Evolutionary conservation across 2,797 vertebrate species (phyloP), one percentile per base, ranked within the genome.

Genomic region (Coreius guichenoti): DNA sequence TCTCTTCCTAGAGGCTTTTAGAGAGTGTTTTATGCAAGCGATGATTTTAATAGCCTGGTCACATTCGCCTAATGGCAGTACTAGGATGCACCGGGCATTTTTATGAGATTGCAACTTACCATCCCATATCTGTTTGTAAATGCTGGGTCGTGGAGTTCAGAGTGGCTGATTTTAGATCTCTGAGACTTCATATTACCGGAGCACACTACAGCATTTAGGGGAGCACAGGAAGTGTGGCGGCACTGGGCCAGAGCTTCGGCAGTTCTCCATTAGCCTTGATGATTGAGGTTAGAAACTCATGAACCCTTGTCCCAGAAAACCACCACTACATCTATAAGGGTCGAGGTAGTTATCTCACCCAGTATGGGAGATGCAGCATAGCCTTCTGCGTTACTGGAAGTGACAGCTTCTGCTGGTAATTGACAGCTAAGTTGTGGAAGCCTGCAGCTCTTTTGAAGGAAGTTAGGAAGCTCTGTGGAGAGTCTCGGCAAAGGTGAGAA

Each of bases 201-300:
- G 54, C 69, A 74, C 81, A 82, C 21, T n/a, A 33, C 73, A 43
- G 63, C 82, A 78, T 69, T n/a, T 68, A 45, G 75, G 45, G 31
- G 29, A 54, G 67, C 23, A 58, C 47, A 58, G 65, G 69, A 82
- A 82, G 51, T 76, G 47, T 68, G 45, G 78, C 61, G 21, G 31
- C 73, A 83, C 31, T 6, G 45, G 61, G 82, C 74, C 74, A 77
- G n/a, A 84, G 45, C 69, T 54, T 77, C 31, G 6, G 47, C 33
- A 26, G 61, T 54, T 84, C 74, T 84, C 82, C 36, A 84, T 84
- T 84, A 84, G 82, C 47, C 63, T 84, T 43, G 61, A 78, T 84
- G 82, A 84, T 84, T 78, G 82, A 78, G 82, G 82, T 84, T 78
- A 84, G 74, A 84, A 56, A 78, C 74, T 69, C 82, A 68, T 58